Base-by-base conservation (phyloP, 2,113 vertebrate species). In the Ptychochromis oligacanthus region DNA sequence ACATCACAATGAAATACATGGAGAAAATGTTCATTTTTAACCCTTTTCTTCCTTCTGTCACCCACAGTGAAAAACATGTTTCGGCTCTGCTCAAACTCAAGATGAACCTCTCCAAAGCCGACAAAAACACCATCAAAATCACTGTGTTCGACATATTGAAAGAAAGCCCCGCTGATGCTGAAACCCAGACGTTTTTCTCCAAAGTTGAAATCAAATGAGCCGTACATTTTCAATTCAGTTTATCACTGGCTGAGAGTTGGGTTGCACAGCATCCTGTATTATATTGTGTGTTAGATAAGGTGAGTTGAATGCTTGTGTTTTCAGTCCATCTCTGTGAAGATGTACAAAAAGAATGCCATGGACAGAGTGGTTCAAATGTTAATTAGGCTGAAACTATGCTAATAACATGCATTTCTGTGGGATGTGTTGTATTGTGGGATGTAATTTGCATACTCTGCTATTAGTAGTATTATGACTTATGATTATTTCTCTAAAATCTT, bases 1-100 rank as follows among this genome's bases (percentile, higher is more conserved):
- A 64, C 61, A 64, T 64, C 40, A 40, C 22, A 20, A 64, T 40
- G 38, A 40, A 0, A 60, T 60, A 31, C 58, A 36, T 20, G 28
- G 31, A 8, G 14, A 2, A 15, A 14, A 12, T 13, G 7, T 34
- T 22, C 8, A 11, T 5, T 6, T 12, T n/a, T 6, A 13, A 46
- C 8, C 1, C 28, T 10, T 46, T 46, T 26, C 14, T 38, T 28
- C 1, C 1, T 38, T 36, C n/a, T 17, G 65, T 83, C 55, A 0
- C 61, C 61, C 24, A n/a, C 96, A 99, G 98, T 91, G 95, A 96
- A 77, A 94, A 81, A 46, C 97, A 99, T 5, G 85, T 99, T 40
- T 93, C 92, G 1, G 95, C 96, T 0, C 95, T 98, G 90, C 94
- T 99, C 77, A 88, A 96, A 89, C 96, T 99, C 84, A 99, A 98